phyloP scores from a whole-genome alignment of 2,797 vertebrate species.

The Eulemur rubriventer region DNA sequence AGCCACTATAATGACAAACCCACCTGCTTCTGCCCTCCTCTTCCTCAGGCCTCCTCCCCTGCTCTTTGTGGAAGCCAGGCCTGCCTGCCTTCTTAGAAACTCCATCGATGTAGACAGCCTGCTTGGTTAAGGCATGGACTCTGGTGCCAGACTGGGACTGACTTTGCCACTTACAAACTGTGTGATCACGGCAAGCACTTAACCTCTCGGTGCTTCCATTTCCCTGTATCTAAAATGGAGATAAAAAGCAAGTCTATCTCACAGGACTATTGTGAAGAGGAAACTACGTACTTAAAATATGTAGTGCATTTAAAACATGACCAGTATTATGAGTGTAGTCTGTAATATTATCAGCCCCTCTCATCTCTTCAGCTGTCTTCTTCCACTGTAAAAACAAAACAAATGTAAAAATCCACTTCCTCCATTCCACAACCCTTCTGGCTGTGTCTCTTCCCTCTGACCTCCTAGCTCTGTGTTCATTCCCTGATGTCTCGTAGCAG shows the following conservation, averaged over 20 bases:
- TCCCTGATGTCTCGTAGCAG: background rate
- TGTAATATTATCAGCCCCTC: background rate
- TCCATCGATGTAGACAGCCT: background rate
- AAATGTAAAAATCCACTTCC: background rate
- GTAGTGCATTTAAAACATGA: background rate
- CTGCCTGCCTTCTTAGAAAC: background rate
- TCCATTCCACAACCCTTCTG: background rate
- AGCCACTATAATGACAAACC: background rate
- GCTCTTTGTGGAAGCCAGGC: background rate
- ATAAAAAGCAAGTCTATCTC: conserved; percentile 7
- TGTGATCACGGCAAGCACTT: background rate
- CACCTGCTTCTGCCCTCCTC: background rate
- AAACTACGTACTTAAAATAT: background rate
- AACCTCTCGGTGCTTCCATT: background rate
- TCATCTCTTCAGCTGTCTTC: conserved; percentile 4
- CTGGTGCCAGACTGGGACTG: background rate
- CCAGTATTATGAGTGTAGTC: background rate
- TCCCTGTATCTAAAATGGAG: background rate
- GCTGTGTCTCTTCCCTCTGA: background rate
- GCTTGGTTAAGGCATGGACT: background rate
- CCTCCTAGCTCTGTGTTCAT: background rate
- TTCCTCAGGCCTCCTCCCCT: background rate
- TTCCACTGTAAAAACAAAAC: conserved; percentile 29
- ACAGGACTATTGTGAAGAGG: background rate
- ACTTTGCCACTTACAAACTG: background rate